Percentiles rank a stretch among this genome's conserved stretches.
Conservation (phyloP, 2,797 vertebrate genomes). For the Pygocentrus nattereri region DNA sequence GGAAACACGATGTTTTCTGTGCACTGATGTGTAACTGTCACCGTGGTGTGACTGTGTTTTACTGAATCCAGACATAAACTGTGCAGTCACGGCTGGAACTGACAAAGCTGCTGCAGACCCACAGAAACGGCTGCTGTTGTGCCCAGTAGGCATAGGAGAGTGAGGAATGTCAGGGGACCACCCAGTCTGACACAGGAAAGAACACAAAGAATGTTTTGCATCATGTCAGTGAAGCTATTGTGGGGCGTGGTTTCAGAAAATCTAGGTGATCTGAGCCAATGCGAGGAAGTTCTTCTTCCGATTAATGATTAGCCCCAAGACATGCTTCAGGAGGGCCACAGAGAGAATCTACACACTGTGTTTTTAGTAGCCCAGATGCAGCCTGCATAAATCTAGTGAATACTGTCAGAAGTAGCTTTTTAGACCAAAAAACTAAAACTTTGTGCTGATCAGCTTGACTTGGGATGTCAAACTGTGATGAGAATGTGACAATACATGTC, state of each 20-base stretch:
- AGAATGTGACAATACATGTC: neutral
- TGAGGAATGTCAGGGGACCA: neutral
- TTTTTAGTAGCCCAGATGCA: neutral
- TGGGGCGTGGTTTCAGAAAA: neutral
- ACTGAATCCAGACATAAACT: conserved; percentile 9
- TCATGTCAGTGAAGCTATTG: neutral
- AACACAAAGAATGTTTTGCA: neutral
- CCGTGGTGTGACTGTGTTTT: neutral
- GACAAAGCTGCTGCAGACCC: neutral
- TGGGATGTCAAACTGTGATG: neutral
- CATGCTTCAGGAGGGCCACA: neutral
- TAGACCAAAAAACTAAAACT: neutral
- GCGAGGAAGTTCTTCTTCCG: neutral
- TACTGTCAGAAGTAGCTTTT: neutral
- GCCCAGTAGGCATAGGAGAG: neutral
- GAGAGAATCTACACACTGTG: neutral
- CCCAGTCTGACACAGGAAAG: neutral
- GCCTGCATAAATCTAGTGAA: neutral
- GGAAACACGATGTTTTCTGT: neutral
- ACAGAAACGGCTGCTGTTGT: neutral
- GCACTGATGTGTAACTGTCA: conserved; percentile 12
- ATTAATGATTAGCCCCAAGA: neutral
- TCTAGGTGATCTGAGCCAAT: neutral
- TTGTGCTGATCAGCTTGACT: neutral
- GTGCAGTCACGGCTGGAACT: neutral